phyloP scores from a whole-genome alignment of 2,888 invertebrate genomes.

The Muscina levida region DNA sequence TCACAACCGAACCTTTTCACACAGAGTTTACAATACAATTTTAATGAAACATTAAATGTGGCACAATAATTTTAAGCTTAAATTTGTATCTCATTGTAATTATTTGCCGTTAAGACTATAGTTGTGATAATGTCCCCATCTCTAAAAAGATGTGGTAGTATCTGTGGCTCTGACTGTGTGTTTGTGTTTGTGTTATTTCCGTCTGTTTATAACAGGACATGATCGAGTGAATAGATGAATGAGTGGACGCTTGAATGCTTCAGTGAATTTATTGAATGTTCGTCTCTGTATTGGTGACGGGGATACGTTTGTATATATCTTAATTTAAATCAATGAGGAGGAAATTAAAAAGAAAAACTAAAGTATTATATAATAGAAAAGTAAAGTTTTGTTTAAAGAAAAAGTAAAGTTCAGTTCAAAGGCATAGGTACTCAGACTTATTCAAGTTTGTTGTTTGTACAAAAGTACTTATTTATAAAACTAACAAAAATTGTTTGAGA shows the following conservation, averaged over 20 bases:
- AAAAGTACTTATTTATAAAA: no score
- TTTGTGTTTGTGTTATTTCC: constrained; percentile 14
- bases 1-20: no score
- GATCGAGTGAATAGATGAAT: constrained; percentile 11
- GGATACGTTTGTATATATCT: constrained; percentile 1
- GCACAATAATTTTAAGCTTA: constrained; percentile 45
- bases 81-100: constrained; percentile 33
- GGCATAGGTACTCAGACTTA: no score
- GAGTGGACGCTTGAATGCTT: background rate
- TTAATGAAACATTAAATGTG: constrained; percentile 42
- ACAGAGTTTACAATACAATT: no score
- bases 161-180: background rate
- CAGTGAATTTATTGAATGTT: background rate
- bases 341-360: constrained; percentile 41
- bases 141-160: constrained; percentile 17
- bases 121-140: constrained; percentile 18
- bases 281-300: background rate
- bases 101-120: constrained; percentile 15
- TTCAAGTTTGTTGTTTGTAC: no score
- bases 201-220: constrained; percentile 15
- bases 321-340: constrained; percentile 34
- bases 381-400: no score
- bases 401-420: no score
- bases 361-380: no score
- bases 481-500: no score